Percentiles rank a stretch among this genome's conserved stretches.
Conservation (phyloP, 2,113 vertebrate genomes). For the Psittacula cyanocephala region DNA sequence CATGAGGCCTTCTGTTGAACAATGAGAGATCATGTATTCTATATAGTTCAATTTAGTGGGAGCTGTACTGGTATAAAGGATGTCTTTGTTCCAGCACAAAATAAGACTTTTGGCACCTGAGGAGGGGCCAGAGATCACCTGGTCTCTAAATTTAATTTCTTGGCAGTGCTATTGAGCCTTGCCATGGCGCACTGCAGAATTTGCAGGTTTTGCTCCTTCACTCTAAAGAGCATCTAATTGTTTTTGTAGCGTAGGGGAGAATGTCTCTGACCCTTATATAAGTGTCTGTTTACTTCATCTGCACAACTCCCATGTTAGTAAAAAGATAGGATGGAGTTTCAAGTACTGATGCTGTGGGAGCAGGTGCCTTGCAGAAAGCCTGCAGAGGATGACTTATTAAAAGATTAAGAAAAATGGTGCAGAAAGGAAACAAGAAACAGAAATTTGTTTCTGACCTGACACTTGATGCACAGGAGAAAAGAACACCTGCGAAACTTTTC, state of each 20-base stretch:
- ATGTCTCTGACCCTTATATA: not conserved
- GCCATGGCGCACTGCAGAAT: not conserved
- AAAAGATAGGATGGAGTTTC: not conserved
- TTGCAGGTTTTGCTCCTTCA: not conserved
- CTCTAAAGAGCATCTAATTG: not conserved
- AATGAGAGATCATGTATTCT: not conserved
- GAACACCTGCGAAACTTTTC: not conserved
- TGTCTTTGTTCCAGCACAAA: not conserved
- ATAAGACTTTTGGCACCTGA: not conserved
- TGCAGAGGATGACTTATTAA: not conserved
- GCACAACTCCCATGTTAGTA: not conserved
- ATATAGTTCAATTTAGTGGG: not conserved
- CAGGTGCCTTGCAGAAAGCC: not conserved
- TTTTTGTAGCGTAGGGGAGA: rapidly evolving
- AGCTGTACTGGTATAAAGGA: not conserved
- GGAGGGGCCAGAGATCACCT: not conserved
- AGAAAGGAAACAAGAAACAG: not conserved
- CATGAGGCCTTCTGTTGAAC: not conserved
- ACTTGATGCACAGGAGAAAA: not conserved
- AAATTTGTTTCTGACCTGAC: not conserved
- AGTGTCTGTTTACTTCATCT: not conserved
- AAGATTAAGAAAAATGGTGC: not conserved
- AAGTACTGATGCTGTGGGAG: not conserved
- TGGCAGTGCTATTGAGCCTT: not conserved
- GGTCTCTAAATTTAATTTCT: not conserved